Evolutionary conservation across 1,140 invertebrate species (phyloP).

Genomic region (Trissolcus basalis): DNA sequence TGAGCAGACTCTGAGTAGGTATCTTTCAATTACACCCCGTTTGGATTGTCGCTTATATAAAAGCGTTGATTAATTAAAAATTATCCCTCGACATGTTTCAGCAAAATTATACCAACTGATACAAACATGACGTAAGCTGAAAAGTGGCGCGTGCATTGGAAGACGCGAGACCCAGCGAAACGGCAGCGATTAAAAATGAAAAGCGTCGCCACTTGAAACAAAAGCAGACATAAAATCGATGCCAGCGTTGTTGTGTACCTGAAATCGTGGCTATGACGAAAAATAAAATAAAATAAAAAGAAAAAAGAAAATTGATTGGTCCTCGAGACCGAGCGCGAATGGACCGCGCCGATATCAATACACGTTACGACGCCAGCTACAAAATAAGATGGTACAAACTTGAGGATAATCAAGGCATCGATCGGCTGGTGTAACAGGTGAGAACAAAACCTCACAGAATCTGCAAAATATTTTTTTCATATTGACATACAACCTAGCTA

Average conservation of each 20-base stretch:
- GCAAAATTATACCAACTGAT: too few species aligned
- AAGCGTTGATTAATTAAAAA: too few species aligned
- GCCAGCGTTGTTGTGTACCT: conserved; percentile 1
- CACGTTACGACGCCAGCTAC: not conserved
- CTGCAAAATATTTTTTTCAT: conserved; percentile 14
- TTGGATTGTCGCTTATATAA: not conserved
- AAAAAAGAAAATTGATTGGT: conserved; percentile 31
- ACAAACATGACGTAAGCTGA: too few species aligned
- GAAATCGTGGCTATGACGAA: conserved; percentile 14
- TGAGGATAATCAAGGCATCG: conserved; percentile 37
- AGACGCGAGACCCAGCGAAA: not conserved
- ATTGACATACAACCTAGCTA: not conserved
- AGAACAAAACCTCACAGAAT: conserved; percentile 40
- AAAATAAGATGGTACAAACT: conserved; percentile 31
- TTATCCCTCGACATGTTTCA: too few species aligned
- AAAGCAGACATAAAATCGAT: conserved; percentile 20
- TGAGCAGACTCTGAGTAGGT: not conserved
- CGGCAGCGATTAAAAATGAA: not conserved
- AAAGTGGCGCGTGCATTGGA: not conserved
- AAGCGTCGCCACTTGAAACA: conserved; percentile 15
- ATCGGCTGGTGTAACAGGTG: conserved; percentile 56
- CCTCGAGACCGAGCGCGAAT: conserved; percentile 8
- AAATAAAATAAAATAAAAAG: too few species aligned
- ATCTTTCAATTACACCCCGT: conserved; percentile 20
- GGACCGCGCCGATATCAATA: conserved; percentile 25